Evolutionary conservation across 2,113 vertebrate genomes (phyloP), one percentile per base, ranked within the genome.

Genomic region (Anhinga anhinga): DNA sequence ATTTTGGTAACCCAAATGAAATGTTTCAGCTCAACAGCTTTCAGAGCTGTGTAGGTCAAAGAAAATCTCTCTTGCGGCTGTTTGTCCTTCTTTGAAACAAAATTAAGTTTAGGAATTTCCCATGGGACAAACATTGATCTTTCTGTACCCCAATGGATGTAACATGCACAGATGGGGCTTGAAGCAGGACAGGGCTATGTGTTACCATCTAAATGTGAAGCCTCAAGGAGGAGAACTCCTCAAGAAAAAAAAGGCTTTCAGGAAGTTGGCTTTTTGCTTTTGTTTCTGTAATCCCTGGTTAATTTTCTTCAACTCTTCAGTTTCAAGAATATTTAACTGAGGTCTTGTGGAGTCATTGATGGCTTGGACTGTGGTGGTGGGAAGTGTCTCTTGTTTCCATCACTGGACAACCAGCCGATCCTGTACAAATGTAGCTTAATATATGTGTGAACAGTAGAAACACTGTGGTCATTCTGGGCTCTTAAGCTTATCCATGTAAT

Each of bases 61-160:
- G n/a, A 42, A 78, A 53, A 53, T 18, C 59, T 63, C 21, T 53
- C 58, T 49, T 29, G 20, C 0, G 10, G 17, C 15, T 50, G 3
- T 50, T 84, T 76, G 26, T 34, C 42, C 12, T 81, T 40, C 44
- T 79, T 82, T 17, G n/a, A 23, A 77, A 15, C 6, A 66, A 77
- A 52, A 63, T 12, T 23, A 74, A 52, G 9, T 29, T 63, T 6
- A 36, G 38, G 61, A 71, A 19, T 78, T 67, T 82, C 61, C 30
- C 20, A 7, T 0, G 3, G 49, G 59, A 22, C 0, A 5, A 30
- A 5, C 13, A 5, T 0, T 11, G 34, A 73, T 27, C 25, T 83
- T 42, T 36, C 36, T 36, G 16, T 58, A 67, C 20, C 7, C 27
- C 50, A 14, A 1, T 17, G 27, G 6, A 17, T 59, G 58, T 7